These are phyloP conservation scores for Podocnemis expansa DNA, from an alignment of 2,113 vertebrate genomes.

Conservation along the genomic window DNA sequence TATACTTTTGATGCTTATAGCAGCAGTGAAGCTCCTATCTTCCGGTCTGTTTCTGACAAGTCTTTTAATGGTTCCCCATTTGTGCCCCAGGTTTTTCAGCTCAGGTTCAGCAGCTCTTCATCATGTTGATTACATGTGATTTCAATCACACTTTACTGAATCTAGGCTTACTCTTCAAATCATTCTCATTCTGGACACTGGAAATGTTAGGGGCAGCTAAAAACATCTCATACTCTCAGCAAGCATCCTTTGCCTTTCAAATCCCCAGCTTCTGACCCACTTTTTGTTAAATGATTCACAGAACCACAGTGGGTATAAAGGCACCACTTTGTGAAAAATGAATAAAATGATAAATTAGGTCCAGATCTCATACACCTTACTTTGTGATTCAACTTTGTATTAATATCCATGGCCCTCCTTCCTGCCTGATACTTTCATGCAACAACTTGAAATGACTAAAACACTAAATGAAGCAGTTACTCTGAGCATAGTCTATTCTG, in stretches of 20 bases:
- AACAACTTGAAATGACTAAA: background rate
- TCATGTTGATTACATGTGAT: too few relatives aligned
- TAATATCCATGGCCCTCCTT: background rate
- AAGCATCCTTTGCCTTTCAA: background rate
- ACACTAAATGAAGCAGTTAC: background rate
- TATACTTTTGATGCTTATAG: too few relatives aligned
- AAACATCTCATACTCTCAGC: fast-evolving
- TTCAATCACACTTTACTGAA: background rate
- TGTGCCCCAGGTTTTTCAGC: background rate
- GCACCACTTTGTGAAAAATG: background rate
- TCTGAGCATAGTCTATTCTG: background rate
- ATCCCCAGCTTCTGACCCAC: fast-evolving
- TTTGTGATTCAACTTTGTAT: background rate
- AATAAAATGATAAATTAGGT: background rate
- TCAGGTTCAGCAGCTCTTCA: fast-evolving
- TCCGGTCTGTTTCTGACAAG: too few relatives aligned
- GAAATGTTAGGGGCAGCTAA: background rate
- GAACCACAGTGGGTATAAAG: background rate
- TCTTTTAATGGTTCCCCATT: background rate
- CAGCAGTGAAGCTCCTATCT: too few relatives aligned
- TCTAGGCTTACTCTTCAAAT: background rate
- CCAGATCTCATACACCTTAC: fast-evolving
- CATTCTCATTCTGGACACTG: background rate
- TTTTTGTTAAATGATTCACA: background rate
- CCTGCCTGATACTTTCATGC: background rate